Percentiles rank a stretch among this genome's conserved stretches.
Evolutionary conservation across 2,888 invertebrate genomes (phyloP).

Genomic region (Mongoloraphidia duomilia): DNA sequence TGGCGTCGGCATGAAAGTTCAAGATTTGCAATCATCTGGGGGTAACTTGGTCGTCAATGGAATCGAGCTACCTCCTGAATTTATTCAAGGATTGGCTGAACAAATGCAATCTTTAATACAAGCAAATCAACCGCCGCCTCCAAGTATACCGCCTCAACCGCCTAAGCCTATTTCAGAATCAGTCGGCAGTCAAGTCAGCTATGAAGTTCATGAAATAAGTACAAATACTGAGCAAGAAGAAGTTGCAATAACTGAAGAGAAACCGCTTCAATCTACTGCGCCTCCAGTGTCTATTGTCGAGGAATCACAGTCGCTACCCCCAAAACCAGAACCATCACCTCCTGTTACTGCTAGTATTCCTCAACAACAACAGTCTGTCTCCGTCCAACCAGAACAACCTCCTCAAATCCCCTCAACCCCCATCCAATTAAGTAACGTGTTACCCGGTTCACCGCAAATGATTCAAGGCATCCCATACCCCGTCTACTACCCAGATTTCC

Average conservation of each 20-base stretch:
- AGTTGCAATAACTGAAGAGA: background rate
- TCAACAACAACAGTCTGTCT: background rate
- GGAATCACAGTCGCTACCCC: conserved; percentile 1
- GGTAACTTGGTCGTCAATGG: conserved; percentile 52
- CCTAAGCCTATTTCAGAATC: too few species aligned
- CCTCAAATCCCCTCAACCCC: background rate
- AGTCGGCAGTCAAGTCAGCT: too few species aligned
- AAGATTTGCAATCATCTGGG: conserved; percentile 55
- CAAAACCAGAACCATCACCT: background rate
- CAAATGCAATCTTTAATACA: conserved; percentile 27
- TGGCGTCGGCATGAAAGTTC: conserved; percentile 53
- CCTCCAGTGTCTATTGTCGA: conserved; percentile 3
- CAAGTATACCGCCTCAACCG: too few species aligned
- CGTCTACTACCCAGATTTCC: conserved; percentile 17
- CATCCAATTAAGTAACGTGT: background rate
- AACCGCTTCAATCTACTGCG: background rate
- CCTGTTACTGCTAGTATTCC: too few species aligned
- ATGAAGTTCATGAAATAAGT: background rate
- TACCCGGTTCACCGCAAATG: background rate
- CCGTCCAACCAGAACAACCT: background rate
- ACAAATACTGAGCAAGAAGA: conserved; percentile 1
- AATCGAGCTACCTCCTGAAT: conserved; percentile 50
- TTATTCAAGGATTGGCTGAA: conserved; percentile 50
- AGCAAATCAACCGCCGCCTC: conserved; percentile 16
- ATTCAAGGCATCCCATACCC: conserved; percentile 21